Percentiles rank a stretch among this genome's conserved stretches.
These are phyloP conservation scores for Aulostomus chinensis DNA, from an alignment of 2,797 vertebrate species.

Conservation along the genomic window DNA sequence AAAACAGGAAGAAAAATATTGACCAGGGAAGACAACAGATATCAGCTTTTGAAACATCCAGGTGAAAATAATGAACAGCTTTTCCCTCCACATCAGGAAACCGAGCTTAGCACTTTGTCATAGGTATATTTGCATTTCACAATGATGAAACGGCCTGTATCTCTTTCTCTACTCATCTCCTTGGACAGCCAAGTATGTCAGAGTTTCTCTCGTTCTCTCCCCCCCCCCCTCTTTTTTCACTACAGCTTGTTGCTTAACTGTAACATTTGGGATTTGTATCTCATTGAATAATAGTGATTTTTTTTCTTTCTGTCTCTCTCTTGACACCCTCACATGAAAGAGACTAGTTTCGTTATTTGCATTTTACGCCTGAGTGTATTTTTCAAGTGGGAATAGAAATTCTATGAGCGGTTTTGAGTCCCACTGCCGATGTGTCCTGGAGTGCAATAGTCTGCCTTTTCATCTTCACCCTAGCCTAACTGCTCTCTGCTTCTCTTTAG, in stretches of 20 bases:
- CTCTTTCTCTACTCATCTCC: constrained; percentile 26
- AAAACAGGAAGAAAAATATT: too few relatives aligned
- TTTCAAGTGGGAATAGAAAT: constrained; percentile 75
- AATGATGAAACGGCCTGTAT: constrained; percentile 26
- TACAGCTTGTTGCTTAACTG: constrained; percentile 62
- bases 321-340: constrained; percentile 70
- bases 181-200: constrained; percentile 28
- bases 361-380: constrained; percentile 74
- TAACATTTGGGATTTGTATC: constrained; percentile 64
- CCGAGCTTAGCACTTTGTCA: constrained; percentile 14
- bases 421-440: constrained; percentile 67
- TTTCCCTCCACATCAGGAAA: constrained; percentile 8
- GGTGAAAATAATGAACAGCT: too few relatives aligned
- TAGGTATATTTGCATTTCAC: constrained; percentile 37
- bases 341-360: constrained; percentile 67
- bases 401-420: constrained; percentile 60
- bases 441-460: constrained; percentile 74
- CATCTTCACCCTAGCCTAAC: constrained; percentile 61
- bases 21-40: too few relatives aligned
- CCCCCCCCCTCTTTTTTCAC: constrained; percentile 49
- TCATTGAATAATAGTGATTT: constrained; percentile 59
- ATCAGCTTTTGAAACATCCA: too few relatives aligned
- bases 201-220: constrained; percentile 6
- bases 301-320: constrained; percentile 16
- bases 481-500: constrained; percentile 40